Base-by-base conservation (phyloP, 2,113 vertebrate genomes). In the Ophthalmolycus amberensis region DNA sequence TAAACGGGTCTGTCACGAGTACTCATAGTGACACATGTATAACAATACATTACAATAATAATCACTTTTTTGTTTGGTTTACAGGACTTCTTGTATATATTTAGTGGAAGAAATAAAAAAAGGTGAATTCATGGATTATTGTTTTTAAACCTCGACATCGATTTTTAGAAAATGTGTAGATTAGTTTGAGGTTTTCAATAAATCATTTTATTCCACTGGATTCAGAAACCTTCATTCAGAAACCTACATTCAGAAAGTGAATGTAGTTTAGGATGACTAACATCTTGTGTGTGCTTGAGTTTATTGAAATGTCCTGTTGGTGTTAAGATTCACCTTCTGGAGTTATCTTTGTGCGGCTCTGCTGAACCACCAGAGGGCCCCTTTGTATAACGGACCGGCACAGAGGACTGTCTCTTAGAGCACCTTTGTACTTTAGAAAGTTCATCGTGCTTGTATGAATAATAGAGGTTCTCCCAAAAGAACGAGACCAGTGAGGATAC, bases 351-450 rank as follows among this genome's bases (percentile, higher is more conserved):
- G 12, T 11, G 25, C 62, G 16, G 15, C 85, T 20, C n/a, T 29
- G 1, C 11, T 75, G 27, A 54, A 50, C 80, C 89, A 89, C 63
- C 67, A 91, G 89, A 68, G 80, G 80, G 85, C 40, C 5, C 22
- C 56, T 87, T 34, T 60, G 40, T 27, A 46, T 77, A 77, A 40
- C 46, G 16, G 15, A 82, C 42, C 50, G 67, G 10, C 60, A 72
- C 60, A 72, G n/a, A 68, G 46, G 32, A 18, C n/a, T 38, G 3
- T 58, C 25, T 69, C 32, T 48, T 42, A 1, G 32, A 54, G 44
- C 11, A 56, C 25, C 8, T 44, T 58, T 18, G 5, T 9, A 27
- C 44, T 63, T 42, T 25, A 22, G 10, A 2, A 54, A 20, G 15
- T 29, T 40, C 3, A 14, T 11, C 0, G 6, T 52, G 1, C 14